Conservation (phyloP, 2,888 invertebrate species). For the Nomada goodeniana region DNA sequence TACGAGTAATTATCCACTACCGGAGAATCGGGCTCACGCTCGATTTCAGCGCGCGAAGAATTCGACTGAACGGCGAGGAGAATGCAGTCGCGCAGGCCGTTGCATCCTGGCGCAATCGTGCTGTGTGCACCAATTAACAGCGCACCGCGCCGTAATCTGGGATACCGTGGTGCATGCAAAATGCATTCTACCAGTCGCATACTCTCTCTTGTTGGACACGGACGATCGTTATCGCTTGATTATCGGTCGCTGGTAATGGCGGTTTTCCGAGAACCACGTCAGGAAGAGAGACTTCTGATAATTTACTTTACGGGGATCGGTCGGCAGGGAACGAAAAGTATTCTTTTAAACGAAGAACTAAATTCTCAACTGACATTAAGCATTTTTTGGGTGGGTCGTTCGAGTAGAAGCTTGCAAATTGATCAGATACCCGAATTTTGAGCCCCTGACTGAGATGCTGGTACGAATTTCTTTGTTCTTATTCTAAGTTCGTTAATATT, state of each 20-base stretch:
- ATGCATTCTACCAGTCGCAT: constrained; percentile 54
- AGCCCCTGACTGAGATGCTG: too few species aligned
- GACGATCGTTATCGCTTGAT: constrained; percentile 60
- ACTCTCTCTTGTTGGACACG: constrained; percentile 26
- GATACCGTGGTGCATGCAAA: constrained; percentile 72
- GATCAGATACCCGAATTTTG: too few species aligned
- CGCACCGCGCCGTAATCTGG: constrained; percentile 71
- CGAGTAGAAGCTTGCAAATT: too few species aligned
- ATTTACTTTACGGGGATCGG: constrained; percentile 21
- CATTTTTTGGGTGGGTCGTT: too few species aligned
- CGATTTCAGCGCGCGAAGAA: constrained; percentile 46
- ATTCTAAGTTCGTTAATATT: background rate
- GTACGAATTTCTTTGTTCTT: background rate
- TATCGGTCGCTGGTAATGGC: constrained; percentile 51
- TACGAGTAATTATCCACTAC: constrained; percentile 38
- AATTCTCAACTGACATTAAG: background rate
- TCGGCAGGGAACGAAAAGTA: background rate
- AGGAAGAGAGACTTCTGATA: constrained; percentile 37
- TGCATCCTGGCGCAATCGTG: constrained; percentile 52
- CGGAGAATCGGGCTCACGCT: constrained; percentile 15
- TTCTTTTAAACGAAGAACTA: constrained; percentile 20
- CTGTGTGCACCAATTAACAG: constrained; percentile 73
- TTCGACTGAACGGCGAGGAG: constrained; percentile 36
- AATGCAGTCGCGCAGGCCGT: constrained; percentile 49
- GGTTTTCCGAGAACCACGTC: constrained; percentile 44